Conservation (phyloP, 2,113 vertebrate genomes). For the Ameiurus melas region DNA sequence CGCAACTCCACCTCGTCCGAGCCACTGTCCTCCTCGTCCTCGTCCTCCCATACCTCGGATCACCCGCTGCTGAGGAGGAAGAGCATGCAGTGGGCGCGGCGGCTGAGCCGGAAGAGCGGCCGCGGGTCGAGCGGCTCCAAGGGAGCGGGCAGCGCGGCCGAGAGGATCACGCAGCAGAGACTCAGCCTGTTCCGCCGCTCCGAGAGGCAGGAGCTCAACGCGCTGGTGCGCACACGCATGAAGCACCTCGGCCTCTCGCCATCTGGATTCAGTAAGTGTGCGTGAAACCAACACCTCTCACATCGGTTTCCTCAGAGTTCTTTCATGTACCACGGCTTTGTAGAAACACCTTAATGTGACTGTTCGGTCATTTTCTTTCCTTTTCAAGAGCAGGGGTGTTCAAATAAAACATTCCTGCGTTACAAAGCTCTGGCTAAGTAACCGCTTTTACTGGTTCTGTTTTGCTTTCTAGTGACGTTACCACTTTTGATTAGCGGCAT, state of each 20-base stretch:
- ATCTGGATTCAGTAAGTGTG: slow-evolving; percentile 76
- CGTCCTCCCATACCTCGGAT: slow-evolving; percentile 73
- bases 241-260: slow-evolving; percentile 79
- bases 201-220: slow-evolving; percentile 79
- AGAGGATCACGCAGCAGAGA: slow-evolving; percentile 80
- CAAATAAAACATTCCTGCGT: background rate
- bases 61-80: slow-evolving; percentile 79
- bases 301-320: background rate
- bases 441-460: background rate
- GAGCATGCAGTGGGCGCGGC: slow-evolving; percentile 82
- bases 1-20: slow-evolving; percentile 79
- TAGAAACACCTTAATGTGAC: background rate
- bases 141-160: slow-evolving; percentile 71
- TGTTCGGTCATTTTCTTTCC: background rate
- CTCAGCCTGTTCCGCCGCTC: slow-evolving; percentile 78
- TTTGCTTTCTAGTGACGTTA: background rate
- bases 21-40: slow-evolving; percentile 66
- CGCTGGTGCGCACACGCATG: slow-evolving; percentile 77
- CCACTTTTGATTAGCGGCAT: background rate
- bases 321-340: background rate
- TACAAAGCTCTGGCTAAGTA: background rate
- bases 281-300: background rate
- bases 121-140: slow-evolving; percentile 69
- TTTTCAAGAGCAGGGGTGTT: background rate
- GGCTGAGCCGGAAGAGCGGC: slow-evolving; percentile 77